Conservation (phyloP, 2,888 invertebrate genomes). For the Sycophila texana region DNA sequence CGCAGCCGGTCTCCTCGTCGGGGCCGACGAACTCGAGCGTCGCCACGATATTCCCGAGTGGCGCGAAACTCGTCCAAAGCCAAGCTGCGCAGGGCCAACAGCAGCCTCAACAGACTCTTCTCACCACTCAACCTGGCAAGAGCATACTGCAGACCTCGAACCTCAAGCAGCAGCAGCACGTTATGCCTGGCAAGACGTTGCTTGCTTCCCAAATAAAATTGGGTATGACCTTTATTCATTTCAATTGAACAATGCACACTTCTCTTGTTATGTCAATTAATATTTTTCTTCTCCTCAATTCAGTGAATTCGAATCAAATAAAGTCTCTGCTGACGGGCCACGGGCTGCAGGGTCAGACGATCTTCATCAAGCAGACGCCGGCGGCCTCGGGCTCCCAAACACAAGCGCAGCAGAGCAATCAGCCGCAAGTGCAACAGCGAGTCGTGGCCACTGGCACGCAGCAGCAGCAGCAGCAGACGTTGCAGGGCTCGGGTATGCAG, state of each 20-base stretch:
- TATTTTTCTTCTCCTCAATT: neutral
- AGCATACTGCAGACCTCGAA: constrained; percentile 68
- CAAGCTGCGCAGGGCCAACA: constrained; percentile 61
- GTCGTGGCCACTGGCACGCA: constrained; percentile 55
- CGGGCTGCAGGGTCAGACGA: constrained; percentile 73
- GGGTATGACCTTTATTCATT: constrained; percentile 22
- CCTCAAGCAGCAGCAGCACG: constrained; percentile 69
- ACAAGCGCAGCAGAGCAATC: constrained; percentile 75
- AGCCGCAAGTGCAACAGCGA: constrained; percentile 68
- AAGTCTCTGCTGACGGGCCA: constrained; percentile 73
- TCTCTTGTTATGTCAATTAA: neutral
- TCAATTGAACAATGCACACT: neutral
- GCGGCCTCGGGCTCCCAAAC: constrained; percentile 66
- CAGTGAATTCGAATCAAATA: constrained; percentile 72
- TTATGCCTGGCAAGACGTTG: constrained; percentile 72
- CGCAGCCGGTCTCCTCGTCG: constrained; percentile 71
- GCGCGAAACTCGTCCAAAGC: constrained; percentile 70
- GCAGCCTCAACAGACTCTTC: constrained; percentile 63
- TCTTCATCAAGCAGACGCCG: constrained; percentile 73
- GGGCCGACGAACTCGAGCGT: constrained; percentile 65
- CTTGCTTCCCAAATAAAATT: constrained; percentile 73
- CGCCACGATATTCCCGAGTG: constrained; percentile 76
- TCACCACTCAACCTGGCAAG: constrained; percentile 66
- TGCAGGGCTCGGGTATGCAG: constrained; percentile 72
- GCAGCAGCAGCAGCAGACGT: constrained; percentile 67